Evolutionary conservation across 2,797 vertebrate species (phyloP), one percentile per base, ranked within the genome.

Genomic region (Anomalospiza imberbis): DNA sequence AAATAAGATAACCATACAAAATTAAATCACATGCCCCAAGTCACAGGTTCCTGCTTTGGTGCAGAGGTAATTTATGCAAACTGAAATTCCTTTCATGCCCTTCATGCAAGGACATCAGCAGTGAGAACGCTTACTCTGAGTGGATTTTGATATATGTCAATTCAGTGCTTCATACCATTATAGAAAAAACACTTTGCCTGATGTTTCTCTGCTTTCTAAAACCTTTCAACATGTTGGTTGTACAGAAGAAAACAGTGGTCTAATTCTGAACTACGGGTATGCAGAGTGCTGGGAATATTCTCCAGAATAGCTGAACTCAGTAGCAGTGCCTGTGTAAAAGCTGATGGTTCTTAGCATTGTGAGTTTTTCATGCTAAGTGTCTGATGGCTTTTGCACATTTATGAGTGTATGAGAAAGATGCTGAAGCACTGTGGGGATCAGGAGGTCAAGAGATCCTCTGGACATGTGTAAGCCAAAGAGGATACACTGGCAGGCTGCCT

Each of bases 401-500:
- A 15, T 78, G 54, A 92, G 47, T 11, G 28, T 17, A 85, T 7
- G 2, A 87, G 63, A 57, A 91, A 85, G 50, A 75, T 51, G 63
- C 66, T 78, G 78, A 75, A 95, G 76, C 58, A 72, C 68, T 54
- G n/a, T 51, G 44, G 12, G 21, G 83, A 87, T 62, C 44, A 58
- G 55, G 54, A 93, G 73, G 82, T 85, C 82, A 86, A 93, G 85
- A 92, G 79, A 84, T 86, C 62, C 68, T 89, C 79, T 88, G 95
- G 65, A 62, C 44, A 15, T 50, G 29, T 57, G 32, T 63, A 60
- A 95, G 67, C 53, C 57, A 50, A 77, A 76, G 67, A 89, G 40
- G 22, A 42, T 47, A 65, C 1, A 1, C 32, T 92, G 89, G 83
- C 89, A 80, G 81, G 44, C 81, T 91, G 88, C 73, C 58, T 62